phyloP scores from a whole-genome alignment of 2,888 invertebrate species.

The Athalia cordata region DNA sequence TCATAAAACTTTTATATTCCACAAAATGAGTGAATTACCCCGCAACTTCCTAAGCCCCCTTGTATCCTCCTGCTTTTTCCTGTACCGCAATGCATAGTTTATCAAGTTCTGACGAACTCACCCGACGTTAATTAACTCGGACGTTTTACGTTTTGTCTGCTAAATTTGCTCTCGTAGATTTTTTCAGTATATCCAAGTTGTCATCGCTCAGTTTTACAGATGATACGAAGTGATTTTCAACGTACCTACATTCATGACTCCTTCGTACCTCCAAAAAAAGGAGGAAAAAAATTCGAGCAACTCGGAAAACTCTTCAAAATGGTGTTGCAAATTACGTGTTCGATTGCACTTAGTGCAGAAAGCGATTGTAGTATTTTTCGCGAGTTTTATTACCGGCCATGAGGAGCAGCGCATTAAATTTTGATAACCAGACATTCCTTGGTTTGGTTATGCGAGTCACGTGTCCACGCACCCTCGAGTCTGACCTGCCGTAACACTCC shows the following conservation, averaged over 20 bases:
- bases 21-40: slow-evolving; percentile 51
- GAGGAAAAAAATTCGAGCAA: too few relatives aligned
- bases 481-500: slow-evolving; percentile 24
- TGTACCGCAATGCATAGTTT: slow-evolving; percentile 16
- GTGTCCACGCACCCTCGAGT: slow-evolving; percentile 32
- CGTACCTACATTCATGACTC: too few relatives aligned
- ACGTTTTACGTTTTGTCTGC: not conserved
- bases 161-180: not conserved
- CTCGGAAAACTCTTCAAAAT: too few relatives aligned
- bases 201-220: too few relatives aligned
- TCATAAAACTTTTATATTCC: slow-evolving; percentile 61
- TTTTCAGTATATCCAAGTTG: not conserved
- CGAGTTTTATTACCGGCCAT: too few relatives aligned
- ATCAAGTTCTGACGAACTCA: slow-evolving; percentile 37
- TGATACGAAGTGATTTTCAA: too few relatives aligned
- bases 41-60: slow-evolving; percentile 9
- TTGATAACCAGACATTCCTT: slow-evolving; percentile 24
- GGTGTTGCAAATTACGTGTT: too few relatives aligned
- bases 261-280: too few relatives aligned
- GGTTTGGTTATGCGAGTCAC: slow-evolving; percentile 28
- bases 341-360: too few relatives aligned
- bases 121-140: slow-evolving; percentile 30
- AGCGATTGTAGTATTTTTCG: too few relatives aligned
- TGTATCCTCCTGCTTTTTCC: not conserved
- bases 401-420: slow-evolving; percentile 2